Percentiles rank a stretch among this genome's conserved stretches.
Evolutionary conservation across 2,888 invertebrate species (phyloP).

Genomic region (Drosophila kokeensis): DNA sequence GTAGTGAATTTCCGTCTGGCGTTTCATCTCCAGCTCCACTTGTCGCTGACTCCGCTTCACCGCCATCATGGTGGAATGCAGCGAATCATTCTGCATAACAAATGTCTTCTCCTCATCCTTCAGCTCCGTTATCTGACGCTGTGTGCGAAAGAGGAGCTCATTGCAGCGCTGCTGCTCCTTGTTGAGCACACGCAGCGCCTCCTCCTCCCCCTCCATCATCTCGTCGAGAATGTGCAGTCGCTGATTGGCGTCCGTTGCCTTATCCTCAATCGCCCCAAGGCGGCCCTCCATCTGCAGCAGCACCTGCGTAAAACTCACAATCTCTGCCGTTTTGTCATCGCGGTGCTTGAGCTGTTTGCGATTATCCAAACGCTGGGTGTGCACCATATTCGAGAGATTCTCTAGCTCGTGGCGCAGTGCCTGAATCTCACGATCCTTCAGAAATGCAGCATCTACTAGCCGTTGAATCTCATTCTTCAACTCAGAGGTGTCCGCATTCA

Average conservation of each 20-base stretch:
- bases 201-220: constrained; percentile 81
- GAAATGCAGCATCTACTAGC: constrained; percentile 79
- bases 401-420: constrained; percentile 82
- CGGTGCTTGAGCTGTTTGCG: constrained; percentile 66
- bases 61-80: constrained; percentile 64
- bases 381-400: constrained; percentile 77
- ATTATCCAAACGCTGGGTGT: constrained; percentile 82
- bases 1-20: constrained; percentile 88
- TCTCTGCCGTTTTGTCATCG: constrained; percentile 55
- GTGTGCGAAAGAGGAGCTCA: constrained; percentile 80
- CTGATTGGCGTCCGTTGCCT: constrained; percentile 81
- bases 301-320: constrained; percentile 57
- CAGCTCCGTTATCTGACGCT: constrained; percentile 77
- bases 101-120: constrained; percentile 76
- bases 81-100: constrained; percentile 70
- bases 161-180: constrained; percentile 81
- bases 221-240: constrained; percentile 83
- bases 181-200: constrained; percentile 66
- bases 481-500: constrained; percentile 84
- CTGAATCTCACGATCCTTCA: constrained; percentile 84
- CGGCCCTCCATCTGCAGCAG: constrained; percentile 71
- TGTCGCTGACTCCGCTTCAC: constrained; percentile 64
- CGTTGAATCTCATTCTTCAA: constrained; percentile 82
- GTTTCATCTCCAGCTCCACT: constrained; percentile 85
- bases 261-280: constrained; percentile 70